Evolutionary conservation across 2,888 invertebrate genomes (phyloP).

Genomic region (Epistrophe grossulariae): DNA sequence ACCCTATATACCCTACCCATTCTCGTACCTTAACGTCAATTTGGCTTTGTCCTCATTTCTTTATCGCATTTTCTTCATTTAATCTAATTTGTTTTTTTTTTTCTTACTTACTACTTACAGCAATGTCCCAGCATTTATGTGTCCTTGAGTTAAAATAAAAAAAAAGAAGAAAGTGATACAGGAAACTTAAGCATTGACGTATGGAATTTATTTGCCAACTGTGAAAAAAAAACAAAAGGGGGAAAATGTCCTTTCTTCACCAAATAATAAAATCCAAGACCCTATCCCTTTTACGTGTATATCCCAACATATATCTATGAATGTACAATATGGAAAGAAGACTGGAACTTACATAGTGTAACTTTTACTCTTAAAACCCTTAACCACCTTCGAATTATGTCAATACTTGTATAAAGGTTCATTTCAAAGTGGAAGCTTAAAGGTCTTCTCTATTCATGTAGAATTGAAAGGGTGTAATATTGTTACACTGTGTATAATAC

Average conservation of each 20-base stretch:
- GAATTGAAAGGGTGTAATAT: slow-evolving; percentile 21
- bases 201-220: slow-evolving; percentile 23
- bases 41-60: slow-evolving; percentile 65
- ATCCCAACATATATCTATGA: neutral
- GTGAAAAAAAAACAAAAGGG: slow-evolving; percentile 1
- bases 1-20: neutral
- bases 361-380: slow-evolving; percentile 1
- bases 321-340: neutral
- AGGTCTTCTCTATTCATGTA: slow-evolving; percentile 12
- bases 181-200: slow-evolving; percentile 30
- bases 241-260: slow-evolving; percentile 1
- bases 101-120: slow-evolving; percentile 1
- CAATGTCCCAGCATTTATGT: neutral
- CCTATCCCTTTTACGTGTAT: neutral
- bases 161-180: slow-evolving; percentile 2
- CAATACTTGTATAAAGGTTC: neutral
- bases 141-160: neutral
- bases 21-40: slow-evolving; percentile 24
- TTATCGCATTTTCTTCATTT: slow-evolving; percentile 64
- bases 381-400: slow-evolving; percentile 9
- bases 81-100: slow-evolving; percentile 53
- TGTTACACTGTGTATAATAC: slow-evolving; percentile 11
- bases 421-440: neutral
- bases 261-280: neutral
- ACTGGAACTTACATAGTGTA: neutral